phyloP scores from a whole-genome alignment of 2,113 vertebrate genomes.

The Thunnus thynnus region DNA sequence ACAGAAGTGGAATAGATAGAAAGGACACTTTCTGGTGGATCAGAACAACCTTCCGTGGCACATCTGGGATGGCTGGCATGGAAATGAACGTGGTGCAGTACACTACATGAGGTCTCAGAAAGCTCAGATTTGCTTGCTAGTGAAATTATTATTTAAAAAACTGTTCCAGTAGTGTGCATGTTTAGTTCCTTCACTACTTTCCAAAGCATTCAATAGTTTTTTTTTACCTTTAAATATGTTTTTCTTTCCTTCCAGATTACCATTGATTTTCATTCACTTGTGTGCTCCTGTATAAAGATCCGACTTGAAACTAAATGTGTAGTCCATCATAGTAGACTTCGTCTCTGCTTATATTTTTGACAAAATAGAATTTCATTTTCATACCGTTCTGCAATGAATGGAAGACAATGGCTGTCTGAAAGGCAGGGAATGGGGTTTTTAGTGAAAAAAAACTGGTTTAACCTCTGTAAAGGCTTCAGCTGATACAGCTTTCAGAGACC shows the following conservation, averaged over 20 bases:
- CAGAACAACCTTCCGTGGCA: slow-evolving; percentile 32
- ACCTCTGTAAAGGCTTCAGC: no score
- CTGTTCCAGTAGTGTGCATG: no score
- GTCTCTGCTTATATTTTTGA: not conserved
- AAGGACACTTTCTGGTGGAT: slow-evolving; percentile 68
- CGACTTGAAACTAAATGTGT: not conserved
- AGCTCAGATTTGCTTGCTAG: not conserved
- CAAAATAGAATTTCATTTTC: not conserved
- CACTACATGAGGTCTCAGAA: not conserved
- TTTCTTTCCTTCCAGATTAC: no score
- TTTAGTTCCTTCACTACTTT: no score
- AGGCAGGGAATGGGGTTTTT: not conserved
- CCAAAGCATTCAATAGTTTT: no score
- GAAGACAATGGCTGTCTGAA: not conserved
- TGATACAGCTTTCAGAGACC: not conserved
- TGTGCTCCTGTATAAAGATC: no score
- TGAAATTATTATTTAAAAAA: no score
- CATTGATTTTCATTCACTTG: no score
- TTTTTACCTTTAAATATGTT: no score
- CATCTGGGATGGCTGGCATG: slow-evolving; percentile 22
- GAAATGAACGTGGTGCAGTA: slow-evolving; percentile 5
- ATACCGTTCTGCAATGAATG: not conserved
- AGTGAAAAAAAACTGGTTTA: not conserved
- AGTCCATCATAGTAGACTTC: not conserved
- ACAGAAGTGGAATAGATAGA: slow-evolving; percentile 46